phyloP scores from a whole-genome alignment of 2,888 invertebrate genomes.

The Strigamia crassipes region DNA sequence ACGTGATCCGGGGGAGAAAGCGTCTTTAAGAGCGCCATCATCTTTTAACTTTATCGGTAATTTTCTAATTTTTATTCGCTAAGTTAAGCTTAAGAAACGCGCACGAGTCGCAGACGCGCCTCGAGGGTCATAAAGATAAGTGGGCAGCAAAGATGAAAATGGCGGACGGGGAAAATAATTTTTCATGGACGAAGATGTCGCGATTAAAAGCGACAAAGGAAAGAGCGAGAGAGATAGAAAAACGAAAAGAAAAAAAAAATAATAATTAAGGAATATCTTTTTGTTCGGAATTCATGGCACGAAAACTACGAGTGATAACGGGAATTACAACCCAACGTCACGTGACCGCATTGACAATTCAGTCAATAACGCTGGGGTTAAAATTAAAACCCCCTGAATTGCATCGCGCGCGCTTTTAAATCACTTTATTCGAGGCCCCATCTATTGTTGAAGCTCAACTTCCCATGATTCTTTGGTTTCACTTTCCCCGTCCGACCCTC shows the following conservation, averaged over 20 bases:
- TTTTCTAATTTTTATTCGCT: conserved; percentile 26
- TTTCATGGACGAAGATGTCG: conserved; percentile 20
- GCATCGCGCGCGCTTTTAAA: background rate
- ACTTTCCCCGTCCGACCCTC: background rate
- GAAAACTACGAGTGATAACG: background rate
- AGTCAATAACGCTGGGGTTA: background rate
- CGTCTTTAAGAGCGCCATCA: background rate
- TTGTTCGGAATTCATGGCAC: conserved; percentile 20
- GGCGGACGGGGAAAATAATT: conserved; percentile 30
- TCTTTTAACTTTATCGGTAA: conserved; percentile 17
- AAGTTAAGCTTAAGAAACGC: conserved; percentile 15
- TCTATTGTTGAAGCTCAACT: background rate
- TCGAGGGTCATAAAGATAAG: conserved; percentile 26
- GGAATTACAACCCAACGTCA: background rate
- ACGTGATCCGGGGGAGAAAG: background rate
- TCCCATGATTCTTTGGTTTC: conserved; percentile 18
- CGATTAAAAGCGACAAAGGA: background rate
- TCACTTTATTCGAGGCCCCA: background rate
- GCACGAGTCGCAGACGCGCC: conserved; percentile 3
- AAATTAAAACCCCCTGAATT: background rate
- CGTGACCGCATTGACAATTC: conserved; percentile 4
- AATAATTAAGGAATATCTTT: conserved; percentile 12
- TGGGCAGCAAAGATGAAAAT: conserved; percentile 26
- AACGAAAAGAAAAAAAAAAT: background rate
- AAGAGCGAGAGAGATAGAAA: background rate